Evolutionary conservation across 2,797 vertebrate genomes (phyloP), one percentile per base, ranked within the genome.

Genomic region (Anguilla megastoma): DNA sequence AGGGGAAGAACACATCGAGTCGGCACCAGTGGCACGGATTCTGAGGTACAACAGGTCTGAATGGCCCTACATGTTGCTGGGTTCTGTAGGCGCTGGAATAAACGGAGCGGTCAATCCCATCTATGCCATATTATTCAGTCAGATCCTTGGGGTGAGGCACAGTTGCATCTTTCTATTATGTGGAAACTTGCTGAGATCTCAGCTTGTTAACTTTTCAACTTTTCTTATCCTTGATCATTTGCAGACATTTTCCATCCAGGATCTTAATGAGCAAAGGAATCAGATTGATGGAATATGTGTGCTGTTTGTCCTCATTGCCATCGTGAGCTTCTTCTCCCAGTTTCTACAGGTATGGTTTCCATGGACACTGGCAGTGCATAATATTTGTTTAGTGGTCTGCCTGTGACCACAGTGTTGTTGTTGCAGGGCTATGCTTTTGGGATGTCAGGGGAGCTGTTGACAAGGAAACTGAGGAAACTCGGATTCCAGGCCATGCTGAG

Each of bases 1-100:
- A n/a, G 56, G 71, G 41, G 87, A 92, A 0, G 90, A 93, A 45
- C 12, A 66, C 0, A 41, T 90, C 2, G 93, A 95, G 86, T 89
- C 94, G 0, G 95, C 96, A 30, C 92, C 96, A 3, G 92, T 97
- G 0, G 52, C 91, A 24, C 94, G 96, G 21, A 96, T 97, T 92
- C 92, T 97, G 30, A 96, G 94, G 89, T 97, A 96, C 92, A 97
- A 97, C 91, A 88, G 87, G 80, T 90, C 95, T 0, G 97, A 97
- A 86, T 97, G 97, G 97, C 96, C 95, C 0, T 97, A 97, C 88
- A 94, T 97, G 94, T 88, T 97, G 50, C 9, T 96, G 82, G 97
- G 97, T 2, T 96, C 96, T 3, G 50, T 97, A 82, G 96, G 94
- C 87, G 97, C 97, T 21, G 96, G 94, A 0, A 16, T 96, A 82